Conservation (phyloP, 2,113 vertebrate genomes). For the Mus pahari region DNA sequence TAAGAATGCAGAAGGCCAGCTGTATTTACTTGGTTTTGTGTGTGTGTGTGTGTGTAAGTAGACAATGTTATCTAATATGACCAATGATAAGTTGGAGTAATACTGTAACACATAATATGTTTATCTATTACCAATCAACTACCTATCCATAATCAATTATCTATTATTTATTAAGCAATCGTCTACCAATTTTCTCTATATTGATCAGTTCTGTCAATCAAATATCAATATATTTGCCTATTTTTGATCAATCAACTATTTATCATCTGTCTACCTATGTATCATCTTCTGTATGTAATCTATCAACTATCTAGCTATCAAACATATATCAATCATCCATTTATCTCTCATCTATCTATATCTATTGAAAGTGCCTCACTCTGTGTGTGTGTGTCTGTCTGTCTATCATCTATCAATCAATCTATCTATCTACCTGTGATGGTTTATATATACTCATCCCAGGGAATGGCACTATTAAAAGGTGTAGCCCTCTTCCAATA, state of each 20-base stretch:
- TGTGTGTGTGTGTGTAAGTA: not conserved
- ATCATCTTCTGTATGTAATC: not conserved
- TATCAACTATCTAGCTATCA: not conserved
- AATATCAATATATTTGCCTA: not conserved
- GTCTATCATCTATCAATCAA: no score
- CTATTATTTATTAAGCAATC: not conserved
- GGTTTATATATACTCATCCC: no score
- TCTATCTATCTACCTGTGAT: not conserved
- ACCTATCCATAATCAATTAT: no score
- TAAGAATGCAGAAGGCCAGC: not conserved
- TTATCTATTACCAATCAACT: not conserved
- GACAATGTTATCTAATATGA: not conserved
- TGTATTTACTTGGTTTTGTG: not conserved
- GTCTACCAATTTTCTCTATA: not conserved
- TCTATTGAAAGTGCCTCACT: not conserved
- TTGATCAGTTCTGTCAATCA: not conserved
- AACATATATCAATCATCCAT: not conserved
- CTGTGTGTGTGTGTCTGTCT: not conserved
- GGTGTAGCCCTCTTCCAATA: no score
- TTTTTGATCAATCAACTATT: not conserved
- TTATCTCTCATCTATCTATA: not conserved
- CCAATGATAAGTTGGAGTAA: not conserved
- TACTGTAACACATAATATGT: not conserved
- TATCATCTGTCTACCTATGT: not conserved
- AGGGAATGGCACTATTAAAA: no score